phyloP scores from a whole-genome alignment of 2,888 invertebrate genomes.

The Leptinotarsa haldemani region DNA sequence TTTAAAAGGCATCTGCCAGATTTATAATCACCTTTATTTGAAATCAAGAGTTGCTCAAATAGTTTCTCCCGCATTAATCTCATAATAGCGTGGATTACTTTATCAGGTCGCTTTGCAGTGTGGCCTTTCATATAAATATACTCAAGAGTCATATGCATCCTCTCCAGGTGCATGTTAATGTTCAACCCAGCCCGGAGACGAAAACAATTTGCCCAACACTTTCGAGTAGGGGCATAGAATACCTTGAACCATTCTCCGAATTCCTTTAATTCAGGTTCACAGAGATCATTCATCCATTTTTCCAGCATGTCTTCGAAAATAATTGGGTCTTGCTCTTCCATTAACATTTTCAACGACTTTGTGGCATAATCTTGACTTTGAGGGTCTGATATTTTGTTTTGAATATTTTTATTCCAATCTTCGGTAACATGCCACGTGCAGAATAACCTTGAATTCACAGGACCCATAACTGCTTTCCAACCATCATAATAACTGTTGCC shows the following conservation, averaged over 20 bases:
- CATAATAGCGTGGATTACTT: slow-evolving; percentile 46
- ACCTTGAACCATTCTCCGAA: slow-evolving; percentile 41
- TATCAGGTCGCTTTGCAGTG: slow-evolving; percentile 46
- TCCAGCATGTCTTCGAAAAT: slow-evolving; percentile 39
- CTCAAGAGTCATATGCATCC: slow-evolving; percentile 37
- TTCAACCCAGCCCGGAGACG: slow-evolving; percentile 35
- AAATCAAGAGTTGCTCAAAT: slow-evolving; percentile 44
- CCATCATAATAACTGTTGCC: slow-evolving; percentile 34
- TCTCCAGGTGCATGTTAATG: slow-evolving; percentile 39
- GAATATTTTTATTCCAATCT: slow-evolving; percentile 35
- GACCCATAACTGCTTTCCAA: slow-evolving; percentile 34
- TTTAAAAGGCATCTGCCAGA: too few species aligned
- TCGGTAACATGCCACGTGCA: slow-evolving; percentile 41
- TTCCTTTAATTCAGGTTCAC: slow-evolving; percentile 29
- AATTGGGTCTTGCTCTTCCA: slow-evolving; percentile 38
- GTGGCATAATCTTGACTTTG: slow-evolving; percentile 28
- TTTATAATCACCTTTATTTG: slow-evolving; percentile 46
- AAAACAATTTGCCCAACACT: slow-evolving; percentile 45
- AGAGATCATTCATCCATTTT: slow-evolving; percentile 27
- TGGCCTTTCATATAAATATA: slow-evolving; percentile 49
- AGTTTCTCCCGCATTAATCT: slow-evolving; percentile 48
- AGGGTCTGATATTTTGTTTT: slow-evolving; percentile 29
- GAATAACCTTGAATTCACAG: slow-evolving; percentile 34
- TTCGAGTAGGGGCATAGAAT: slow-evolving; percentile 32
- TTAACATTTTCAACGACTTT: slow-evolving; percentile 32